Base-by-base conservation (phyloP, 2,797 vertebrate genomes). In the Dendrocincla tyrannina region DNA sequence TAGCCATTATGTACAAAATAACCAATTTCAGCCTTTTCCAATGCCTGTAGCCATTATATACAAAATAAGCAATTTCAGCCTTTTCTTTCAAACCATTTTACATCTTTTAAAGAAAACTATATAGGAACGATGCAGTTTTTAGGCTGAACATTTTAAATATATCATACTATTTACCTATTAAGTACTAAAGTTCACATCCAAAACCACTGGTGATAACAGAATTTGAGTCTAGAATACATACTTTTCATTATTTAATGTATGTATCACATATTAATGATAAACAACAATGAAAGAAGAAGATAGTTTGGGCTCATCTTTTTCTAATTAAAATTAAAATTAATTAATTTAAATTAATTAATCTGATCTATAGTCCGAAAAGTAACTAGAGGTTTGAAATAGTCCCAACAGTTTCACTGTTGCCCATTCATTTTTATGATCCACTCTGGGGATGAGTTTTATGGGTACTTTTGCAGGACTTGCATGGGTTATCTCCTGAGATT, bases 371-470 rank as follows among this genome's bases (percentile, higher is more conserved):
- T 32, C 7, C 37, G 46, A 66, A 74, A 73, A 84, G 7, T 20
- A 69, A 42, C 7, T 17, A 66, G 23, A 85, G 3, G 2, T 28
- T 6, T 67, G 11, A 56, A 80, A 69, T 19, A 35, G 12, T 52
- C 11, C 5, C 10, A 69, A 15, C 13, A 20, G 13, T 82, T 60
- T 63, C 20, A 35, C 12, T 73, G 35, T 68, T 49, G 27, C 14
- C 7, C 18, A n/a, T 28, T 82, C 3, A 2, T 63, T 8, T 1
- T 46, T 6, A 4, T 2, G 3, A 53, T 70, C 33, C n/a, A 7
- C 14, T 64, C 22, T 49, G 35, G 5, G 3, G 2, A 3, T 16
- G 7, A 55, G 17, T 49, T 81, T 77, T 75, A 14, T 30, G 20
- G 0, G 0, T 64, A 13, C 5, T 60, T 91, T 85, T 66, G 17